These are phyloP conservation scores for Xyrichtys novacula DNA, from an alignment of 2,797 vertebrate species.

Conservation along the genomic window DNA sequence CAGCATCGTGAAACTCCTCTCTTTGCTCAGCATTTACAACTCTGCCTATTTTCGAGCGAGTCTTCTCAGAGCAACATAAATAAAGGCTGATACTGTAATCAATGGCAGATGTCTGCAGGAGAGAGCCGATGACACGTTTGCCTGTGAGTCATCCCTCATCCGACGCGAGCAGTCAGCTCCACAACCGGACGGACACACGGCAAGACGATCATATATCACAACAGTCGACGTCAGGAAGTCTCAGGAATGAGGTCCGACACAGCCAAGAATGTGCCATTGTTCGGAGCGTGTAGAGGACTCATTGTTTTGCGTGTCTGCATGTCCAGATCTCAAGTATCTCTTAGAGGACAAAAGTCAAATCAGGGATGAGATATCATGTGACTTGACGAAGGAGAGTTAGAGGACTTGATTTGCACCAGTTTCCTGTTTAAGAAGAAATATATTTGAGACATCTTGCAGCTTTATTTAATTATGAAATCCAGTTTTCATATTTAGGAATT, in stretches of 20 bases:
- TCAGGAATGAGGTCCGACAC: slow-evolving; percentile 59
- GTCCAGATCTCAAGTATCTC: slow-evolving; percentile 33
- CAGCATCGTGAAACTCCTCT: slow-evolving; percentile 46
- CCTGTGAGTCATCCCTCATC: slow-evolving; percentile 60
- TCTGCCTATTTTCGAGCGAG: not conserved
- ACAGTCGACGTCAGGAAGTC: slow-evolving; percentile 77
- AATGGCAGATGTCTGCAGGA: slow-evolving; percentile 66
- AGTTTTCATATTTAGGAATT: no score
- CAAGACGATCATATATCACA: slow-evolving; percentile 71
- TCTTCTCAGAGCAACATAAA: slow-evolving; percentile 43
- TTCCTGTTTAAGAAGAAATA: slow-evolving; percentile 6
- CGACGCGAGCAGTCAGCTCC: slow-evolving; percentile 34
- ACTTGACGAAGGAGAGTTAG: not conserved
- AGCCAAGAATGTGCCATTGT: slow-evolving; percentile 72
- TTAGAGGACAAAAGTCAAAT: slow-evolving; percentile 34
- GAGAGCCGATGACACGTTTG: slow-evolving; percentile 58
- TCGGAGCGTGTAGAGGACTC: slow-evolving; percentile 29
- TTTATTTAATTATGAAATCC: no score
- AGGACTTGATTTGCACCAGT: slow-evolving; percentile 26
- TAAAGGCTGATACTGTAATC: slow-evolving; percentile 58
- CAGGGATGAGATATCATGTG: slow-evolving; percentile 24
- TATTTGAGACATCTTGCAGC: no score
- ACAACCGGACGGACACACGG: slow-evolving; percentile 45
- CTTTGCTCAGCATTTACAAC: slow-evolving; percentile 43
- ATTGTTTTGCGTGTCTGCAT: slow-evolving; percentile 39